These are phyloP conservation scores for Temnothorax curvispinosus DNA, from an alignment of 1,140 invertebrate genomes.

Conservation along the genomic window DNA sequence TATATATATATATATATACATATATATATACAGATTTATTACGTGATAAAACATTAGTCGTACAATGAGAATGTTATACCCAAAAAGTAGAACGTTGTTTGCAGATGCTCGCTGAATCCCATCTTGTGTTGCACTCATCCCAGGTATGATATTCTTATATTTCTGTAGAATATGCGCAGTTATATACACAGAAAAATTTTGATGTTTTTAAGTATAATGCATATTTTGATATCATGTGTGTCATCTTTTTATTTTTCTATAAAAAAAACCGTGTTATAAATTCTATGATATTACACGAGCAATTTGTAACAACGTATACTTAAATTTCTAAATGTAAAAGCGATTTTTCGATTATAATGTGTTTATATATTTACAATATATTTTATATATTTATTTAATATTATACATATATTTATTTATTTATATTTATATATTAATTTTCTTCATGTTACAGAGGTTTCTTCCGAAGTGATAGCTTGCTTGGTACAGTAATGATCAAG, in stretches of 20 bases:
- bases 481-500: conserved; percentile 95
- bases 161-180: conserved; percentile 47
- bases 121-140: conserved; percentile 85
- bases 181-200: conserved; percentile 21
- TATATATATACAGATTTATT: neutral
- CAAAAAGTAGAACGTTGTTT: conserved; percentile 84
- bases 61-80: conserved; percentile 5
- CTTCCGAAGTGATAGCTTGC: conserved; percentile 93
- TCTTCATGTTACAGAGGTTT: conserved; percentile 93
- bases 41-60: conserved; percentile 3
- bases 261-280: neutral
- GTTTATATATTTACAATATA: neutral
- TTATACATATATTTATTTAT: too few relatives aligned
- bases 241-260: neutral
- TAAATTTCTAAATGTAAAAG: neutral
- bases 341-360: neutral
- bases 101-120: conserved; percentile 85
- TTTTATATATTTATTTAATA: neutral
- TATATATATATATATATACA: too few relatives aligned
- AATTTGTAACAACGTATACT: conserved; percentile 78
- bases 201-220: conserved; percentile 1
- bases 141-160: conserved; percentile 82
- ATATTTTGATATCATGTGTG: neutral
- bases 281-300: conserved; percentile 67
- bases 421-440: neutral